Evolutionary conservation across 2,113 vertebrate species (phyloP).

Genomic region (Stomatorhinus ivindoensis): DNA sequence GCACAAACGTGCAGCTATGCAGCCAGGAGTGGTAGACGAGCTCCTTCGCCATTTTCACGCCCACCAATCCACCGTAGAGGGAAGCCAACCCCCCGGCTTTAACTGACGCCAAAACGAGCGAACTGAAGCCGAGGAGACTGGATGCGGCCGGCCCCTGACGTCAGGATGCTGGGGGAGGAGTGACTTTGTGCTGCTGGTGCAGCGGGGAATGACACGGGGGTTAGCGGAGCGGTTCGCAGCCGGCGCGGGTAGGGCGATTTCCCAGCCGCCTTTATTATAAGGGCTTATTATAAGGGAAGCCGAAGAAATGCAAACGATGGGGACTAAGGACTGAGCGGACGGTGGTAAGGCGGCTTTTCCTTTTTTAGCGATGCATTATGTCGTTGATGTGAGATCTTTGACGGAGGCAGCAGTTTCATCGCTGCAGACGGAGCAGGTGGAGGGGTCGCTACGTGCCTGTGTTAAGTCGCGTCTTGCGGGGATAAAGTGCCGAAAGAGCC

Average conservation of each 20-base stretch:
- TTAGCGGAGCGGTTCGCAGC: constrained; percentile 20
- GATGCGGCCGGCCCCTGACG: constrained; percentile 25
- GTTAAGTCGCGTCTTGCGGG: neutral
- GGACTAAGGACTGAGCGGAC: constrained; percentile 16
- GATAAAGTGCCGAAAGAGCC: constrained; percentile 9
- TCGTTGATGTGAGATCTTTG: constrained; percentile 10
- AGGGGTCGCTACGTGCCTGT: constrained; percentile 2
- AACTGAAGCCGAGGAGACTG: constrained; percentile 13
- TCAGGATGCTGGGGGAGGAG: constrained; percentile 33
- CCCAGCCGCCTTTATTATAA: constrained; percentile 22
- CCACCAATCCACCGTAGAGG: neutral
- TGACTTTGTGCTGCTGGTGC: constrained; percentile 32
- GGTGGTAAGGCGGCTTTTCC: constrained; percentile 17
- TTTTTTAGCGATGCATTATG: neutral
- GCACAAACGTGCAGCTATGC: neutral
- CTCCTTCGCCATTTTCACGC: constrained; percentile 9
- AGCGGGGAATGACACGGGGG: constrained; percentile 24
- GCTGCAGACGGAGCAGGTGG: constrained; percentile 30
- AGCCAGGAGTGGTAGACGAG: too few species aligned
- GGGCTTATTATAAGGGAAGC: neutral
- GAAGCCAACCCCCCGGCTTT: neutral
- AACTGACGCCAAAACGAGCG: constrained; percentile 14
- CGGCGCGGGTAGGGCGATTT: constrained; percentile 11
- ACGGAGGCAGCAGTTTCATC: constrained; percentile 18
- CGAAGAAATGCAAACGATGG: constrained; percentile 7